Base-by-base conservation (phyloP, 2,113 vertebrate genomes). In the Cichladusa arquata region DNA sequence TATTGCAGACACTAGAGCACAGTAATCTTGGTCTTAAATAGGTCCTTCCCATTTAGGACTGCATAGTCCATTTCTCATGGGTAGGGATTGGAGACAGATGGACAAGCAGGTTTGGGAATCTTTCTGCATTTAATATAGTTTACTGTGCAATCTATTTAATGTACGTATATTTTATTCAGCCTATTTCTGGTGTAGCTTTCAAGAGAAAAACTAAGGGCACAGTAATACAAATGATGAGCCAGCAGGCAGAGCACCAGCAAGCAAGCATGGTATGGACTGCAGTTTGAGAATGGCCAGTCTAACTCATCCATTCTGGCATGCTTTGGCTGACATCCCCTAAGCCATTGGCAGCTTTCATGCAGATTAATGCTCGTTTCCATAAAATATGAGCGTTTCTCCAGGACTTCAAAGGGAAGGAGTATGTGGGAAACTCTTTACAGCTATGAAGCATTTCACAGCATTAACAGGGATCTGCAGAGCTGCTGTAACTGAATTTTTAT, bases 401-500 rank as follows among this genome's bases (percentile, higher is more conserved):
- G 62, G 31, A 48, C 94, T 90, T 95, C 71, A 96, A 95, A 96
- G 90, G 45, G 60, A 73, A 76, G 58, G 64, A 88, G 11, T 44
- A 73, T 78, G 10, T 95, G 54, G 84, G 86, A 91, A 97, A 77
- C 42, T 57, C 70, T 91, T 91, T 81, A 78, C 71, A 60, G 58
- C 51, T 71, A 81, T 70, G 86, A 86, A 92, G 82, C 66, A 71
- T 93, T 93, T 96, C 20, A 69, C 65, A 82, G 78, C 33, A 45
- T 90, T 95, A 92, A 56, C 42, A 58, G 25, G 58, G 73, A 84
- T 53, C 91, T 97, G 42, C 64, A 95, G 91, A 97, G 86, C 53
- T 76, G 40, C 82, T 58, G 74, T 81, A 82, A 90, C 42, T 92
- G 61, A 28, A 12, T 85, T 89, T 84, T 93, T 88, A 71, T 85